phyloP scores from a whole-genome alignment of 2,888 invertebrate species.

The Myathropa florea region DNA sequence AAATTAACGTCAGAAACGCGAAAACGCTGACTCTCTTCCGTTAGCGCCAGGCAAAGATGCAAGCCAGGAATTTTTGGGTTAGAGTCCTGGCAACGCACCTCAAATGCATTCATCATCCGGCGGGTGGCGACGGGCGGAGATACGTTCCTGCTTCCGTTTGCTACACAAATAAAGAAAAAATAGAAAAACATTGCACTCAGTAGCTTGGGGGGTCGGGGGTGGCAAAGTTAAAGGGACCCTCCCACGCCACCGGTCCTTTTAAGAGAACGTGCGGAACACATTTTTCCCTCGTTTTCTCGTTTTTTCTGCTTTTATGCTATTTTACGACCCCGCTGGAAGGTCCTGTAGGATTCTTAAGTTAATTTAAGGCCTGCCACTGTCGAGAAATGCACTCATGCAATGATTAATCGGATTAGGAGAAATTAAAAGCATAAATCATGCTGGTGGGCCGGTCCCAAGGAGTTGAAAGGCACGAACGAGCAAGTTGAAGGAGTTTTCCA shows the following conservation, averaged over 20 bases:
- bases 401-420: conserved; percentile 69
- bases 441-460: conserved; percentile 4
- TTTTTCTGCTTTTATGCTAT: background rate
- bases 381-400: conserved; percentile 66
- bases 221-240: too few species aligned
- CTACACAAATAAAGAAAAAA: conserved; percentile 22
- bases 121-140: background rate
- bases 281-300: background rate
- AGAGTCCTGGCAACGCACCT: conserved; percentile 59
- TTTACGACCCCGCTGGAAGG: background rate
- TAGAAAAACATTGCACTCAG: conserved; percentile 31
- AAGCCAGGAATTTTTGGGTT: conserved; percentile 46
- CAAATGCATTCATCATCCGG: conserved; percentile 66
- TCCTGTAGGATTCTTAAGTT: conserved; percentile 50
- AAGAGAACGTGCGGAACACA: background rate
- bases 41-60: conserved; percentile 20
- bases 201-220: background rate
- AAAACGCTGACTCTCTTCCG: conserved; percentile 32
- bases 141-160: background rate
- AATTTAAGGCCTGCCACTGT: conserved; percentile 57
- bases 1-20: conserved; percentile 57
- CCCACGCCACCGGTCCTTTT: too few species aligned
- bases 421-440: conserved; percentile 70
- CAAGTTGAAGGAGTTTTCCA: background rate
- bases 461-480: background rate